Base-by-base conservation (phyloP, 2,113 vertebrate species). In the Nesoenas mayeri region DNA sequence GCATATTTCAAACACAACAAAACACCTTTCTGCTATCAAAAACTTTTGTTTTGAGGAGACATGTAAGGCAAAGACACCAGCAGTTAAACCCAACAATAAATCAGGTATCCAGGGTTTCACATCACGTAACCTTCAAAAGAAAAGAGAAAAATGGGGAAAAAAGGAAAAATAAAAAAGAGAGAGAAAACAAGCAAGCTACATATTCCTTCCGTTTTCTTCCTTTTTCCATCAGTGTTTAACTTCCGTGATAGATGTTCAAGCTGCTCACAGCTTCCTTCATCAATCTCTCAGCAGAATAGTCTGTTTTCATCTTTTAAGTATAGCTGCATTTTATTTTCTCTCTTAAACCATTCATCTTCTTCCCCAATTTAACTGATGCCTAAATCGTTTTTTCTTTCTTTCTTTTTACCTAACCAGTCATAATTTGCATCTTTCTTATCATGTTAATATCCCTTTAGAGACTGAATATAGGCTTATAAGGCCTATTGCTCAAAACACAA, bases 91-190 rank as follows among this genome's bases (percentile, higher is more conserved):
- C 32, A 87, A 18, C 48, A 60, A 71, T 42, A 79, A 60, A 78
- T n/a, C 20, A 72, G 22, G 14, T 25, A 88, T 24, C 28, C 29
- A 54, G 31, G 11, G 15, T 48, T 88, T 81, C 53, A 84, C 24
- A 56, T 38, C 34, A 94, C 58, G 17, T 34, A 40, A 73, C 44
- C 50, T 66, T 88, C 47, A 73, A 32, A 11, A 82, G 15, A 48
- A 74, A 54, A 71, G 14, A 65, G 0, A 0, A 7, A 22, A 54
- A 70, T 4, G 5, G 10, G 1, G 1, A 51, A 50, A 70, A 26
- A 44, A 51, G 20, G 13, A 26, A 3, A 1, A 26, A 22, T 22
- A 25, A 15, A 42, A 34, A 32, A 12, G 2, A 28, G 1, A 57
- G 8, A 83, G 15, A 79, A 74, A 32, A 14, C 9, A 58, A 67